Evolutionary conservation across 2,888 invertebrate species (phyloP).

Genomic region (Hydriomena furcata): DNA sequence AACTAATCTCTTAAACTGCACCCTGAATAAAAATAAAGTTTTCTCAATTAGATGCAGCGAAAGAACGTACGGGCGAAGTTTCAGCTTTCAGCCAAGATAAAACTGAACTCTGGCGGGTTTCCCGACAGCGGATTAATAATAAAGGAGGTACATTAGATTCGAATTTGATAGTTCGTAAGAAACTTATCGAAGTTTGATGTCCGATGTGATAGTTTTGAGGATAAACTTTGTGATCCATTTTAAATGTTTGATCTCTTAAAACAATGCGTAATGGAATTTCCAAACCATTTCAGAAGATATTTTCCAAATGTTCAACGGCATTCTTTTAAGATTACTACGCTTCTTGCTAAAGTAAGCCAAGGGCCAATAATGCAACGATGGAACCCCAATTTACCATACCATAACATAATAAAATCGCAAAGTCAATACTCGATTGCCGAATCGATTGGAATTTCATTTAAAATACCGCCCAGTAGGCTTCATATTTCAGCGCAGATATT

Average conservation of each 20-base stretch:
- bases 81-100: slow-evolving; percentile 69
- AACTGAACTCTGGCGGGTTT: slow-evolving; percentile 60
- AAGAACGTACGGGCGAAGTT: slow-evolving; percentile 68
- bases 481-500: slow-evolving; percentile 39
- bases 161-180: slow-evolving; percentile 29
- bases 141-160: slow-evolving; percentile 52
- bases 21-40: slow-evolving; percentile 62
- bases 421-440: slow-evolving; percentile 14
- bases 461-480: slow-evolving; percentile 30
- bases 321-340: too few species aligned
- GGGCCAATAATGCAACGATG: neutral
- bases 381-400: neutral
- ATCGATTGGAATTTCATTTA: slow-evolving; percentile 33
- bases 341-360: neutral
- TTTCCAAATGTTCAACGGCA: too few species aligned
- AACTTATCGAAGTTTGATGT: slow-evolving; percentile 20
- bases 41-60: slow-evolving; percentile 68
- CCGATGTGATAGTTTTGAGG: slow-evolving; percentile 13
- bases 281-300: too few species aligned
- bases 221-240: slow-evolving; percentile 7
- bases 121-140: slow-evolving; percentile 68
- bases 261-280: too few species aligned
- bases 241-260: neutral
- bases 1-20: slow-evolving; percentile 58
- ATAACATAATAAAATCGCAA: slow-evolving; percentile 13